Conservation (phyloP, 2,888 invertebrate genomes). For the Temnothorax unifasciatus region DNA sequence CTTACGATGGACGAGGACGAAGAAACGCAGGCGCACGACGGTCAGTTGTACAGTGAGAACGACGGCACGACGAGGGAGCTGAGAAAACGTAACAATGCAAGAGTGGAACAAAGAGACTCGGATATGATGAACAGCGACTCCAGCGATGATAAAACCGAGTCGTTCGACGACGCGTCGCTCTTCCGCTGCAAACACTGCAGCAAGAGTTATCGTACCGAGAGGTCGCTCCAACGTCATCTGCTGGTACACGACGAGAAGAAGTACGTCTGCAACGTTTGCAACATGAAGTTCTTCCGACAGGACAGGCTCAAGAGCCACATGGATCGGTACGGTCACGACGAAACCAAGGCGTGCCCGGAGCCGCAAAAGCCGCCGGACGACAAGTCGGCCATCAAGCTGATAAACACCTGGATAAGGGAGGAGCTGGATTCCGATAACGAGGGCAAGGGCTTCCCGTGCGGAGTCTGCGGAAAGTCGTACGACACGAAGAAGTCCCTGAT, state of each 20-base stretch:
- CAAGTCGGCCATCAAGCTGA: constrained; percentile 79
- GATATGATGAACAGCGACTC: constrained; percentile 58
- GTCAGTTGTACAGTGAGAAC: neutral
- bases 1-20: constrained; percentile 14
- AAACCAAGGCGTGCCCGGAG: constrained; percentile 65
- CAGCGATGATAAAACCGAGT: constrained; percentile 50
- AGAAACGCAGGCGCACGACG: constrained; percentile 4
- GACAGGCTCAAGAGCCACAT: constrained; percentile 76
- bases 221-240: constrained; percentile 72
- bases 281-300: constrained; percentile 78
- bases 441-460: constrained; percentile 79
- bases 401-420: constrained; percentile 81
- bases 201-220: constrained; percentile 68
- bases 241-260: constrained; percentile 73
- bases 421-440: constrained; percentile 81
- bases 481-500: constrained; percentile 79
- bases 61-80: constrained; percentile 26
- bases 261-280: constrained; percentile 77
- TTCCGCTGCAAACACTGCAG: constrained; percentile 72
- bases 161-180: constrained; percentile 43
- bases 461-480: constrained; percentile 80
- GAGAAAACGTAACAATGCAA: constrained; percentile 24
- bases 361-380: constrained; percentile 77
- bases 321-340: constrained; percentile 73
- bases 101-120: constrained; percentile 42